Conservation (phyloP, 1,140 invertebrate genomes). For the Drosophila parabipectinata region DNA sequence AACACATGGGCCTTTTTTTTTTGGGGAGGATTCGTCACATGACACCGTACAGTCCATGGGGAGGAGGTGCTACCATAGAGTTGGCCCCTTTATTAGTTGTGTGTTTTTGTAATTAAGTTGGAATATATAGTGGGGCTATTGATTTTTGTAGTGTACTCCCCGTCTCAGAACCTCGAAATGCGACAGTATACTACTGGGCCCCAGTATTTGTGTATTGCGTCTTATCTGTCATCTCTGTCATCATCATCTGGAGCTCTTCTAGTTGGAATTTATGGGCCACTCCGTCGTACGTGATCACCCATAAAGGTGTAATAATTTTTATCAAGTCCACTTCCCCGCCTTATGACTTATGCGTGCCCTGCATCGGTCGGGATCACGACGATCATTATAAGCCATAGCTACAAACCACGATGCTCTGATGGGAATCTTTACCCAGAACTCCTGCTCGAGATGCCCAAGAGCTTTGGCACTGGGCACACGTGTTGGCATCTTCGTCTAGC, state of each 20-base stretch:
- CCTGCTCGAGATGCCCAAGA: conserved; percentile 9
- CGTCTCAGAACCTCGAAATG: neutral
- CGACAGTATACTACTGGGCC: neutral
- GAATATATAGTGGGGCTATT: too few relatives aligned
- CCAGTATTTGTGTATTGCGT: neutral
- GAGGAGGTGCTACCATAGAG: neutral
- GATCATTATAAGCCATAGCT: neutral
- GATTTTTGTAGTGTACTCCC: neutral
- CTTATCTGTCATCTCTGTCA: conserved; percentile 44
- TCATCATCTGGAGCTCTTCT: conserved; percentile 66
- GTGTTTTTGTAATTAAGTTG: neutral
- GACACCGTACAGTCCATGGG: conserved; percentile 12
- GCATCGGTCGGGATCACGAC: conserved; percentile 42
- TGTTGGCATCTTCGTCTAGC: conserved; percentile 64
- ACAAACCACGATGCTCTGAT: conserved; percentile 24
- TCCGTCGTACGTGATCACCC: conserved; percentile 76
- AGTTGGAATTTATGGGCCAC: conserved; percentile 69
- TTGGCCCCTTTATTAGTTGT: neutral
- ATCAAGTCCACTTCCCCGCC: conserved; percentile 63
- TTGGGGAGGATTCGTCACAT: conserved; percentile 44
- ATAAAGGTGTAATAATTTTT: conserved; percentile 83
- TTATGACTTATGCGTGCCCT: conserved; percentile 77
- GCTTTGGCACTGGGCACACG: conserved; percentile 71
- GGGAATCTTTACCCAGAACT: conserved; percentile 68
- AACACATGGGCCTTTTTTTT: conserved; percentile 20